Base-by-base conservation (phyloP, 2,888 invertebrate genomes). In the Polydrusus tereticollis region DNA sequence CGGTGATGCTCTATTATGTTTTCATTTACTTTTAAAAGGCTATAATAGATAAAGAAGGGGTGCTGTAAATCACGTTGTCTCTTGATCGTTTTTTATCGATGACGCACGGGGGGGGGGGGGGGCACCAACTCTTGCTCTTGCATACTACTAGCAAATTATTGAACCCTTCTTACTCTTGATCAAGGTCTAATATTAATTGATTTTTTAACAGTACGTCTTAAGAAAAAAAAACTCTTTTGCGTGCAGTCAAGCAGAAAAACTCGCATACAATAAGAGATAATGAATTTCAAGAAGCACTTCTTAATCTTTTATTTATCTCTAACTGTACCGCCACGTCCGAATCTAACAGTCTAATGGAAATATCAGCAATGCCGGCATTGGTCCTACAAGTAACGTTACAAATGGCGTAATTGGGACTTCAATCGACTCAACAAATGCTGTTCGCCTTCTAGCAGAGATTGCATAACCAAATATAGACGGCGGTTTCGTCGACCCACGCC, bases 401-500 rank as follows among this genome's bases (percentile, higher is more conserved):
- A 69, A 67, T 68, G 70, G 69, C 72, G 70, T 77, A 77, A 77
- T 76, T 76, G 76, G 75, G 73, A 74, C 74, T 52, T 62, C 62
- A 67, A 47, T 70, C 69, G 62, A 62, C 68, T 73, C 65, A 72
- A 68, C 69, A 58, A 72, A 71, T 73, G 77, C 74, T 73, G 76
- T 74, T 75, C 66, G 72, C 75, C 75, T 78, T 75, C 60, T 68
- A 67, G 72, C 69, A 43, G 69, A 57, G 70, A 77, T 80, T 80
- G 78, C 76, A 77, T 79, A 79, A 79, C 80, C 78, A 76, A 80
- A 78, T 80, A 79, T 77, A 78, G 79, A 74, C 77, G 77, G 73
- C 77, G 75, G 72, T 69, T 70, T 59, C 62, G 58, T 47, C 64
- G 59, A 66, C 79, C 79, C 77, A 79, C 79, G 77, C 76, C 64